Base-by-base conservation (phyloP, 2,888 invertebrate species). In the Drosophila subquinaria region DNA sequence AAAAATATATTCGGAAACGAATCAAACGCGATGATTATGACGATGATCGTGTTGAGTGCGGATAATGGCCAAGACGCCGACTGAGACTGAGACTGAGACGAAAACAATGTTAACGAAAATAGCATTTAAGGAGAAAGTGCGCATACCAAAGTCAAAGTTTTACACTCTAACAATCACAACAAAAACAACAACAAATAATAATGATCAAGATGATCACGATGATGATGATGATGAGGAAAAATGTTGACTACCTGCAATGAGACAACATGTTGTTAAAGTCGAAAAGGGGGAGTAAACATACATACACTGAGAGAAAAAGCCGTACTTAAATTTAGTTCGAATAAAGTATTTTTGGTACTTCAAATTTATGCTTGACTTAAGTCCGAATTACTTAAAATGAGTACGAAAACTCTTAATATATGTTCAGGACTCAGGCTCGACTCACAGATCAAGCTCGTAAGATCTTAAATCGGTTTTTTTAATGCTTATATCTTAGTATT, bases 121-220 rank as follows among this genome's bases (percentile, higher is more conserved):
- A 85, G 84, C 78, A 79, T 85, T 85, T 87, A 84, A 84, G 89
- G 84, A 85, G 84, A 85, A 85, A 85, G 84, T 85, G 88, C 81
- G 81, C 88, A 83, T 83, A 83, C 84, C 82, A 74, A 78, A 76
- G 70, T 61, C 86, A 78, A 83, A 73, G 81, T 69, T 84, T 88
- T 88, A 86, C 83, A 80, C 70, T 86, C 88, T 74, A 80, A 83
- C 83, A 88, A 80, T 78, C 81, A 80, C 81, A 82, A 66, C 73
- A 86, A 76, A 69, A 73, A 35, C 78, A 69, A 51, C 30, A 48
- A 69, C 73, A 75, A 74, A 73, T 65, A 70, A 40, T 17, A 20
- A 63, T 42, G 30, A 72, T 42, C 27, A 27, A 27, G 27, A 40
- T 43, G 30, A 53, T 13, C 27, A 64, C 15, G 61, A 50, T 51